Base-by-base conservation (phyloP, 2,113 vertebrate species). In the Pelvicachromis taeniatus region DNA sequence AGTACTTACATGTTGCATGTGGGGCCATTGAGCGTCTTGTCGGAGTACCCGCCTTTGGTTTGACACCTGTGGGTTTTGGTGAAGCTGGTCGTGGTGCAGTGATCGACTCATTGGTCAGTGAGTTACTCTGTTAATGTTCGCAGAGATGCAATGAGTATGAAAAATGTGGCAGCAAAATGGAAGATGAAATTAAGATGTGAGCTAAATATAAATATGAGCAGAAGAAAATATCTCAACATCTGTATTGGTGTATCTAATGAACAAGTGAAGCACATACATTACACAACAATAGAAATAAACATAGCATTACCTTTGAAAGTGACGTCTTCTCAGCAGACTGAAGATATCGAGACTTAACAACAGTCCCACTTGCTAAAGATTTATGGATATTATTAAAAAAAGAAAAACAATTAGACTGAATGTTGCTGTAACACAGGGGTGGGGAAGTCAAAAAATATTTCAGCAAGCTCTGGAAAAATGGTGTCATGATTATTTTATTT, bases 291-390 rank as follows among this genome's bases (percentile, higher is more conserved):
- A 50, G 65, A 73, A 50, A 48, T 9, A 38, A 78, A 31, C 17
- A 77, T 2, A 38, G 7, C 17, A 11, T 83, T 93, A 96, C 96
- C 95, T 95, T 96, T 79, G 94, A 86, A 50, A 92, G 87, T 55
- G 89, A 87, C 8, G 95, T 68, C 85, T 93, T 95, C 68, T 96
- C 95, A 58, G 84, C 88, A 75, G 95, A 54, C 85, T 95, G 95
- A 87, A 96, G 89, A 85, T 95, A 96, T 8, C 96, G 91, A 81
- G 96, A 96, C 68, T 96, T 95, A 14, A 96, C 95, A 56, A 94
- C 17, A 16, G 92, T 95, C 16, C 88, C 93, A 88, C 87, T 85
- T 8, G 92, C 95, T 95, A 58, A 56, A 87, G 40, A 77, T 26
- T 23, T 70, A 26, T 29, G 0, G 6, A 63, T 3, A 58, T 38